phyloP scores from a whole-genome alignment of 2,113 vertebrate species.

The Circaetus gallicus region DNA sequence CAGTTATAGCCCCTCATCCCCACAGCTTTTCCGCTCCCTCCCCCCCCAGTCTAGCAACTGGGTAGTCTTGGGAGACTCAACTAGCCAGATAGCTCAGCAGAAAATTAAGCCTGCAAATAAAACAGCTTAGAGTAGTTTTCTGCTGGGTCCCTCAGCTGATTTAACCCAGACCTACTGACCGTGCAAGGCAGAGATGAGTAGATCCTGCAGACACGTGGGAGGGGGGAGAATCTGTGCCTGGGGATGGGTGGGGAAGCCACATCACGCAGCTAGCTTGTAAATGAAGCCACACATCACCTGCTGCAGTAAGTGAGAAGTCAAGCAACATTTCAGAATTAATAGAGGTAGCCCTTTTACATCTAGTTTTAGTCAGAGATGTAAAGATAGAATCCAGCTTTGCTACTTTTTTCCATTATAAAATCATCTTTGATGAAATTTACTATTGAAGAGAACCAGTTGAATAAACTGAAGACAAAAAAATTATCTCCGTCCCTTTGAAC shows the following conservation, averaged over 20 bases:
- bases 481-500: not conserved
- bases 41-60: not conserved
- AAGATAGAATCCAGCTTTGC: not conserved
- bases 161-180: not conserved
- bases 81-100: not conserved
- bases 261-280: not conserved
- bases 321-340: not conserved
- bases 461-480: not conserved
- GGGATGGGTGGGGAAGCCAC: not conserved
- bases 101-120: not conserved
- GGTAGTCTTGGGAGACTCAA: not conserved
- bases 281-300: not conserved
- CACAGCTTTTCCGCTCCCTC: accelerated
- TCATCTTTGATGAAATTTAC: not conserved
- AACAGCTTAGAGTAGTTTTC: not conserved
- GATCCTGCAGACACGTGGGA: not conserved
- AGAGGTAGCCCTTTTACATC: not conserved
- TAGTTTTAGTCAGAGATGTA: not conserved
- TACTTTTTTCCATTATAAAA: not conserved
- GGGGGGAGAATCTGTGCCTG: not conserved
- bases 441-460: not conserved
- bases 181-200: not conserved
- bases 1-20: not conserved
- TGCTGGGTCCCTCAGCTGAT: not conserved
- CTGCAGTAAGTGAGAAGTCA: not conserved